Conservation (phyloP, 1,140 invertebrate species). For the Macrosteles quadrilineatus region DNA sequence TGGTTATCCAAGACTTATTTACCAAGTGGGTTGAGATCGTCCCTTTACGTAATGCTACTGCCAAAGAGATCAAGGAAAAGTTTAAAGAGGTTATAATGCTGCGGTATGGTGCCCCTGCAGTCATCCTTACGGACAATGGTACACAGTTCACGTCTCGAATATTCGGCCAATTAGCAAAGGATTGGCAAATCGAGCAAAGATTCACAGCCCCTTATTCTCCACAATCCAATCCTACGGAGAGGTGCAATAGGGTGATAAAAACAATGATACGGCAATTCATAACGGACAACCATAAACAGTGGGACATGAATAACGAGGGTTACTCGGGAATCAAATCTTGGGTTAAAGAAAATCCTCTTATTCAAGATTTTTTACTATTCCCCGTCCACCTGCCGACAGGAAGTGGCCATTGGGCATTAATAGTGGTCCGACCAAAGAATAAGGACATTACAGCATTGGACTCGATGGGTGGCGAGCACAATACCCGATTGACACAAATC, state of each 20-base stretch:
- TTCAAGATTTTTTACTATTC: no score
- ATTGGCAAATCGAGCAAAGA: neutral
- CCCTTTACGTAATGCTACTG: constrained; percentile 28
- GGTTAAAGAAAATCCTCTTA: no score
- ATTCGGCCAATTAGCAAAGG: neutral
- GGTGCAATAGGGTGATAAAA: constrained; percentile 52
- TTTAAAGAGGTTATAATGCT: constrained; percentile 7
- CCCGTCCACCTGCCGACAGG: no score
- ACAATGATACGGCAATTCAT: constrained; percentile 48
- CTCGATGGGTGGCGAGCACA: no score
- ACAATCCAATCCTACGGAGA: constrained; percentile 50
- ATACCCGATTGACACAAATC: no score
- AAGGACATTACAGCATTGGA: no score
- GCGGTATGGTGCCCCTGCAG: constrained; percentile 18
- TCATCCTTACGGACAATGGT: constrained; percentile 8
- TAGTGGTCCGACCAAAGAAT: no score
- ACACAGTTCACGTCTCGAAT: constrained; percentile 4
- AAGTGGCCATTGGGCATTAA: no score
- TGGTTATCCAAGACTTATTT: constrained; percentile 50
- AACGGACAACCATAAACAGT: constrained; percentile 45
- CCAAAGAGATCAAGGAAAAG: neutral
- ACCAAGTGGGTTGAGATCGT: constrained; percentile 49
- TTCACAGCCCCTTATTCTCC: constrained; percentile 46
- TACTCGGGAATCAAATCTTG: no score
- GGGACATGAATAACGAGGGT: no score